phyloP scores from a whole-genome alignment of 2,797 vertebrate species.

The Hoplostethus atlanticus region DNA sequence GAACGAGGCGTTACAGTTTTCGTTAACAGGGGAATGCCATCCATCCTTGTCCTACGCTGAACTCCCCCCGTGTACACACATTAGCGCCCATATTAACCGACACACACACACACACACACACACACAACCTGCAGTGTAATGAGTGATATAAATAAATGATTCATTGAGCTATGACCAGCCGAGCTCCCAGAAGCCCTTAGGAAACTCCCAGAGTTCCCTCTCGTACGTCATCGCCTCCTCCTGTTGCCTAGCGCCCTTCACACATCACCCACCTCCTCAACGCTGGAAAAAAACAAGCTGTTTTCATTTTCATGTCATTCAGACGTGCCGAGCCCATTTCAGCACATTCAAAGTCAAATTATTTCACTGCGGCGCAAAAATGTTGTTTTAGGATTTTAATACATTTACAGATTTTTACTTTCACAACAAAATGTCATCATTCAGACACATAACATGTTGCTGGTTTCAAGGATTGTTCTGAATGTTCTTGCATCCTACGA shows the following conservation, averaged over 20 bases:
- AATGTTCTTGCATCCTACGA: no score
- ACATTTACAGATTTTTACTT: no score
- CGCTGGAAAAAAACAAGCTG: conserved; percentile 2
- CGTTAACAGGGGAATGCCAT: conserved; percentile 35
- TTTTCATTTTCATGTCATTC: conserved; percentile 5
- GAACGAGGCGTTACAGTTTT: not conserved
- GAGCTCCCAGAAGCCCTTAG: conserved; percentile 68
- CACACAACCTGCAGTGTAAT: conserved; percentile 8
- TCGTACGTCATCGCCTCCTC: conserved; percentile 71
- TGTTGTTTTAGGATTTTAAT: no score
- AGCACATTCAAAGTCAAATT: not conserved
- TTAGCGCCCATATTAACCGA: conserved; percentile 12
- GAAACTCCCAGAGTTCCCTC: conserved; percentile 79
- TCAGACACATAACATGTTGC: not conserved
- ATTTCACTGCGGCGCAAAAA: no score
- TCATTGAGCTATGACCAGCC: conserved; percentile 59
- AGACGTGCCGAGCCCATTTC: conserved; percentile 8
- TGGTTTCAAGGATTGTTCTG: not conserved
- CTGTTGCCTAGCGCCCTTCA: conserved; percentile 80
- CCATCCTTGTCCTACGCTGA: conserved; percentile 36
- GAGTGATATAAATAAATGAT: conserved; percentile 69
- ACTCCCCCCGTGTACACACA: conserved; percentile 42
- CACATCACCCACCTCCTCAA: conserved; percentile 60
- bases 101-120: conserved; percentile 29
- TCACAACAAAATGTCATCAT: no score